These are phyloP conservation scores for Leiothrix lutea DNA, from an alignment of 2,113 vertebrate species.

Conservation along the genomic window DNA sequence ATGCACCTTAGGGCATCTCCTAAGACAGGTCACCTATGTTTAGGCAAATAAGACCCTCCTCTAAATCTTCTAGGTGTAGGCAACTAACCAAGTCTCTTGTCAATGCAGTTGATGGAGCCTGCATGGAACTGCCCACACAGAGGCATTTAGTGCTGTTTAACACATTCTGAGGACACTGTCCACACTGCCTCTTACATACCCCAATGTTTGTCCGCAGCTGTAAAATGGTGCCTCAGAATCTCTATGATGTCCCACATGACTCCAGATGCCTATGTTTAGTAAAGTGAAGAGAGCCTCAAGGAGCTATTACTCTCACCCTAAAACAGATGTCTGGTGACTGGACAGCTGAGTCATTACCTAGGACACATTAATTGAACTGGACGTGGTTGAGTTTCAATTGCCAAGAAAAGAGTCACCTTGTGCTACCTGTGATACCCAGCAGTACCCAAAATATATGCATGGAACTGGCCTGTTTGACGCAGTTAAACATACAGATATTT, in stretches of 20 bases:
- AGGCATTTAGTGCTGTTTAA: background rate
- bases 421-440: background rate
- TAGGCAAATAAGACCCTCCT: background rate
- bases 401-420: background rate
- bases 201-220: background rate
- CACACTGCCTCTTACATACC: background rate
- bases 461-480: background rate
- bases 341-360: background rate
- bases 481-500: background rate
- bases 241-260: accelerated
- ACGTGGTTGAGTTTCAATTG: background rate
- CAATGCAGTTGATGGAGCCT: background rate
- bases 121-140: background rate
- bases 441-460: background rate
- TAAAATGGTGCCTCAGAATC: background rate
- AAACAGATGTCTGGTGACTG: background rate
- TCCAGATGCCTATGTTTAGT: background rate
- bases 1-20: background rate
- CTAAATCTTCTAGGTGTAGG: background rate
- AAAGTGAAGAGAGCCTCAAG: background rate
- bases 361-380: background rate
- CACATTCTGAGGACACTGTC: background rate
- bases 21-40: background rate
- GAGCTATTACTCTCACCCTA: background rate
- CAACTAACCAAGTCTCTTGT: background rate